phyloP scores from a whole-genome alignment of 23 tunicate species.

The Trididemnum nubilum region DNA sequence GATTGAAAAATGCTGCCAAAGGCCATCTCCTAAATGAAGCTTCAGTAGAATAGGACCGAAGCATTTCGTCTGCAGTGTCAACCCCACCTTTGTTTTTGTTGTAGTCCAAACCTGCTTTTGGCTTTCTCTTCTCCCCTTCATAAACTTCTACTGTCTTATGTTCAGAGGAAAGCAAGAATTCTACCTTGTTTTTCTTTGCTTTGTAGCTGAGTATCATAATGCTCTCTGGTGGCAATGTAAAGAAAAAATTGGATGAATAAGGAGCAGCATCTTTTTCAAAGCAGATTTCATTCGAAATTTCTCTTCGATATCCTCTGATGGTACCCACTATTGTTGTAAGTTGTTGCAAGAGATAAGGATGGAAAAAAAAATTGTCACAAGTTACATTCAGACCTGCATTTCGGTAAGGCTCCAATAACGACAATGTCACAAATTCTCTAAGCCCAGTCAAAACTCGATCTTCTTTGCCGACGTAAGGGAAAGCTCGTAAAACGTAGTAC shows the following conservation, averaged over 20 bases:
- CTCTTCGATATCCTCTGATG: slow-evolving; percentile 31
- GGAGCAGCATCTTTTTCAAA: slow-evolving; percentile 40
- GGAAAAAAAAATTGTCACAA: no score
- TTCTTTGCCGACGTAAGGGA: no score
- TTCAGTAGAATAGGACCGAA: slow-evolving; percentile 34
- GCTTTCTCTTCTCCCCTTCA: slow-evolving; percentile 41
- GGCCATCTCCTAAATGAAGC: slow-evolving; percentile 33
- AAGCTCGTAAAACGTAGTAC: no score
- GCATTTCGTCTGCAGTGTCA: slow-evolving; percentile 40
- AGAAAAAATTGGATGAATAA: slow-evolving; percentile 32
- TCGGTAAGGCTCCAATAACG: no score
- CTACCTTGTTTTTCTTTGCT: slow-evolving; percentile 31
- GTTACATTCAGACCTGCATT: no score
- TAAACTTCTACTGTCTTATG: slow-evolving; percentile 24
- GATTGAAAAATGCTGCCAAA: slow-evolving; percentile 41
- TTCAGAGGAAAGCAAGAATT: slow-evolving; percentile 37
- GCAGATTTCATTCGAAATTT: slow-evolving; percentile 30
- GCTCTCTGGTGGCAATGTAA: slow-evolving; percentile 38
- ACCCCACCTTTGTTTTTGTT: slow-evolving; percentile 36
- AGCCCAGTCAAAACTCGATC: no score
- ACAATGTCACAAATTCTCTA: no score
- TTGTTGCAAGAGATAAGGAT: no score
- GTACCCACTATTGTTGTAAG: no score
- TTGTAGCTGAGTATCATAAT: slow-evolving; percentile 34
- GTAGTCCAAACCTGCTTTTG: slow-evolving; percentile 25